phyloP scores from a whole-genome alignment of 2,888 invertebrate genomes.

The Troglohyphantes excavatus region DNA sequence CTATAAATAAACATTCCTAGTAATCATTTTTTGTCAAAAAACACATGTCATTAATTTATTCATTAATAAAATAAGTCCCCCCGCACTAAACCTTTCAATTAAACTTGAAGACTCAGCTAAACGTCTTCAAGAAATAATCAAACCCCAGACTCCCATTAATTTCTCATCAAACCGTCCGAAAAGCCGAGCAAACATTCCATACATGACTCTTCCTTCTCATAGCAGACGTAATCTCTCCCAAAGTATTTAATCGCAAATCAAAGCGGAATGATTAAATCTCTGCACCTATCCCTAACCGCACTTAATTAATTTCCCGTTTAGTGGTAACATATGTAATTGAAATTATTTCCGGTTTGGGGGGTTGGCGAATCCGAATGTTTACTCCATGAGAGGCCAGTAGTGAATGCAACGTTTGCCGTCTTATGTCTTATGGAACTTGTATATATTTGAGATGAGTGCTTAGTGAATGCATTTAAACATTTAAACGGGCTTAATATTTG shows the following conservation, averaged over 20 bases:
- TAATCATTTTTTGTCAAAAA: too few relatives aligned
- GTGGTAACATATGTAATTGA: conserved; percentile 46
- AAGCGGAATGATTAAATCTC: conserved; percentile 55
- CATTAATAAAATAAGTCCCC: too few relatives aligned
- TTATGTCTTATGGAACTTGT: too few relatives aligned
- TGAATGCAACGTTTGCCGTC: not conserved
- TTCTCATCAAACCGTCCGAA: not conserved
- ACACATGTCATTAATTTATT: too few relatives aligned
- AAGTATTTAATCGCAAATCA: conserved; percentile 47
- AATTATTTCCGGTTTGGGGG: conserved; percentile 23
- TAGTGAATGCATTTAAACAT: not conserved
- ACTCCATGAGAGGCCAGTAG: not conserved
- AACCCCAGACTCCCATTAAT: not conserved
- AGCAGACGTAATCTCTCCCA: not conserved
- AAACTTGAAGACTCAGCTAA: too few relatives aligned
- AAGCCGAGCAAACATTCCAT: not conserved
- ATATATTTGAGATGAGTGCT: not conserved
- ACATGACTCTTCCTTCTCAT: not conserved
- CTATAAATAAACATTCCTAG: too few relatives aligned
- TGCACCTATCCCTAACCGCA: not conserved
- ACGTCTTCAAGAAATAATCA: too few relatives aligned
- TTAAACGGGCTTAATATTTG: not conserved
- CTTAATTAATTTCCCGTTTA: conserved; percentile 43
- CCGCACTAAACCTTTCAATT: too few relatives aligned
- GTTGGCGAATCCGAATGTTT: not conserved